Evolutionary conservation across 2,888 invertebrate species (phyloP), one percentile per base, ranked within the genome.

Genomic region (Drosophila eohydei): DNA sequence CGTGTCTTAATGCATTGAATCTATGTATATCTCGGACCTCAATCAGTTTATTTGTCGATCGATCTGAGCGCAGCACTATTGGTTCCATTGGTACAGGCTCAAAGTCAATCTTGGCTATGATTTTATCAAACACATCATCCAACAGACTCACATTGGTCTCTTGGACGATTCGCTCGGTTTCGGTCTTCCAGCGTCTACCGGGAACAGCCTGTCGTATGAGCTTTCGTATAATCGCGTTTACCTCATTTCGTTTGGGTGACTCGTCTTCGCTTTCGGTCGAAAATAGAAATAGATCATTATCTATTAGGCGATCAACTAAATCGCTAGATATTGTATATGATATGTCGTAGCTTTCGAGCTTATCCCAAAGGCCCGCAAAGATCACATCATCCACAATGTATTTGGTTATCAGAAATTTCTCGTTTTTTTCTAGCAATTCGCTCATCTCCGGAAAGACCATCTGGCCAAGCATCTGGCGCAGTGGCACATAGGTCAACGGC

Each of bases 361-460:
- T 79, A 48, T 93, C 93, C 78, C 94, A 93, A 0, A 94, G 89
- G 63, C 92, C 90, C 0, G 90, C 89, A 38, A 94, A 82, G 7
- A 94, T 73, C 34, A 93, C 93, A 67, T 93, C 93, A n/a, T 93
- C 92, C 14, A 90, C 64, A 4, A 90, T 76, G 11, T 83, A 82
- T 1, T 80, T 67, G 8, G 71, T 78, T 7, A 87, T 78, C 3
- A 80, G 34, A 6, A 40, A 41, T 4, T 73, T 79, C 41, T 91
- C 91, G 4, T 81, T 36, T 2, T 68, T 76, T 4, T 70, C 2
- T 3, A 85, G 38, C 7, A 75, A 30, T 0, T 59, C 59, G 4
- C 78, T 56, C 5, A 81, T 5, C 34, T 91, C 80, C 0, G 91
- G 90, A 4, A 78, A 81, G 14, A 88, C 68, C 55, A 88, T 76